Conservation (phyloP, 2,888 invertebrate species). For the Clanis bilineata region DNA sequence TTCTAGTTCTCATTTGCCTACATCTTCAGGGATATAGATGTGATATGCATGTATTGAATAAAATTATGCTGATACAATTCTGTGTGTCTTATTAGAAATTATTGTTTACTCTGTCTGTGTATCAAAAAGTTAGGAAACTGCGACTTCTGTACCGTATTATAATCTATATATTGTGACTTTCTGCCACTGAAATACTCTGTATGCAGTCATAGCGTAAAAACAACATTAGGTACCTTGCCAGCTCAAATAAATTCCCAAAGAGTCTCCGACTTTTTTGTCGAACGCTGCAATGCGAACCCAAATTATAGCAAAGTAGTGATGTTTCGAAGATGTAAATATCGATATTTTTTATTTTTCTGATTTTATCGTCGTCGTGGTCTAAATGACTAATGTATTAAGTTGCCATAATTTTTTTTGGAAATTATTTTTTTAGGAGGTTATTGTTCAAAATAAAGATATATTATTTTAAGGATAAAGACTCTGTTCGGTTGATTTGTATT, state of each 20-base stretch:
- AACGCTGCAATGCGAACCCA: constrained; percentile 50
- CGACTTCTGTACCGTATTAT: neutral
- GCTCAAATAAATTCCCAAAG: constrained; percentile 71
- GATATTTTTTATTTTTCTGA: neutral
- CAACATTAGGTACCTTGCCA: constrained; percentile 49
- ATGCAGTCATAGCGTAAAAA: constrained; percentile 48
- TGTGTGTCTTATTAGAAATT: too few species aligned
- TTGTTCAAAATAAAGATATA: too few species aligned
- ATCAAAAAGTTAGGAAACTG: neutral
- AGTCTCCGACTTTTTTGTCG: constrained; percentile 58
- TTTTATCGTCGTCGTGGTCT: neutral
- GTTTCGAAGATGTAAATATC: constrained; percentile 21
- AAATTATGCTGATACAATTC: too few species aligned
- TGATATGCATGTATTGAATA: too few species aligned
- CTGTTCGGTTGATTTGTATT: too few species aligned
- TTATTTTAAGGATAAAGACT: too few species aligned
- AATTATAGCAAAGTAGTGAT: constrained; percentile 52
- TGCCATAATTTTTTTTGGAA: too few species aligned
- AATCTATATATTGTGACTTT: constrained; percentile 13
- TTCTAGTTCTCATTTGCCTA: too few species aligned
- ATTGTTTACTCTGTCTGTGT: too few species aligned
- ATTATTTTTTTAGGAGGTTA: too few species aligned
- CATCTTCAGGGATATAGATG: too few species aligned
- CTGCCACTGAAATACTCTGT: constrained; percentile 15
- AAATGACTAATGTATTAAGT: too few species aligned